phyloP scores from a whole-genome alignment of 2,113 vertebrate genomes.

The Climacteris rufus region DNA sequence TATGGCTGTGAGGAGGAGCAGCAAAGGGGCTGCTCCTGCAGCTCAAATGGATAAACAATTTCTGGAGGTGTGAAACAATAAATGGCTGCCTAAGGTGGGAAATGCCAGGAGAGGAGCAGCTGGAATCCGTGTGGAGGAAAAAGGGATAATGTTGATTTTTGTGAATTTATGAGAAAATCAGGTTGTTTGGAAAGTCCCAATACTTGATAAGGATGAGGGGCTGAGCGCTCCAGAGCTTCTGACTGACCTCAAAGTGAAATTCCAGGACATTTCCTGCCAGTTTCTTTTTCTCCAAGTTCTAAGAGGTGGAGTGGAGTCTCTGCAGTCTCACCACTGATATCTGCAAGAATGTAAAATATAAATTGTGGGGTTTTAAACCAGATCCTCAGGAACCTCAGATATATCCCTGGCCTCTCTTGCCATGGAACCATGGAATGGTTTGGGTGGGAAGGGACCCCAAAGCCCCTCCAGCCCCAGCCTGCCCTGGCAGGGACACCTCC shows the following conservation, averaged over 20 bases:
- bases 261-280: not conserved
- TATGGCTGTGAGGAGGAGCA: not conserved
- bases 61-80: not conserved
- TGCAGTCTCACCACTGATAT: accelerated
- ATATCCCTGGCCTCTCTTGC: not conserved
- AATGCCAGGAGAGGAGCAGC: not conserved
- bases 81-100: too few relatives aligned
- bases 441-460: not conserved
- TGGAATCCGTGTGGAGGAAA: not conserved
- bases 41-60: not conserved
- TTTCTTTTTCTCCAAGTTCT: not conserved
- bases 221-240: not conserved
- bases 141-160: accelerated
- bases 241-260: not conserved
- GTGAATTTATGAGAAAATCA: not conserved
- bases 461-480: not conserved
- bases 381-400: accelerated
- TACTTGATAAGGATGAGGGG: accelerated
- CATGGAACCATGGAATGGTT: not conserved
- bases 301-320: not conserved
- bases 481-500: not conserved
- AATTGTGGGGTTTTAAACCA: not conserved
- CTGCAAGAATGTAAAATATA: not conserved
- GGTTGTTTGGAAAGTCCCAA: accelerated
- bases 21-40: not conserved